Evolutionary conservation across 2,797 vertebrate genomes (phyloP), one percentile per base, ranked within the genome.

Genomic region (Sebastolobus altivelis): DNA sequence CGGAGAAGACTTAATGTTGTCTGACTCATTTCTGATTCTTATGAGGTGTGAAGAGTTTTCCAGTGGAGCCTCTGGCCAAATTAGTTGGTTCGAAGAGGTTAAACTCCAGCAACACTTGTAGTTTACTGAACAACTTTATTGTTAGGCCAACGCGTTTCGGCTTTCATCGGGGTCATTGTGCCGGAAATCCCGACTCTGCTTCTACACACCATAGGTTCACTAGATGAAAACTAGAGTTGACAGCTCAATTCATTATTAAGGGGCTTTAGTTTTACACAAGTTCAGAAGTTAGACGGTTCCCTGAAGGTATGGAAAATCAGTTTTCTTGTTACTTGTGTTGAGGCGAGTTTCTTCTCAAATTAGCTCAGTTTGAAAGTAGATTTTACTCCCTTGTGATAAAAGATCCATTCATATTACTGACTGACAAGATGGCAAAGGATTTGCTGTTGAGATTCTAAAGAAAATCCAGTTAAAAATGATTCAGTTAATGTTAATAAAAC

Each of bases 1-100:
- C 62, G 59, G 58, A 52, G 35, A 25, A 13, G 73, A 40, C 43
- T 65, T 79, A 46, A 82, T 70, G 49, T 25, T 65, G 52, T 81
- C 40, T 77, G 79, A 76, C 72, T 72, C n/a, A 66, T 12, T 40
- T 25, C 6, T 13, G 43, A 52, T 75, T 80, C 72, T 84, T 86
- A 87, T 82, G 73, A 81, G 61, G 79, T 83, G 73, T 76, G 55
- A 81, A 58, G 75, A 83, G 80, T 83, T 72, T 35, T 71, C 49
- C 20, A 69, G 81, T 38, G 25, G 43, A 63, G 72, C 67, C 18
- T 81, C 49, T 43, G 18, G 75, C 27, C 27, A 73, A 72, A 82
- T 56, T 63, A 72, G 37, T 37, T 49, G 11, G 46, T 54, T 71
- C 49, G 38, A 49, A 35, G 46, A 52, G 29, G 46, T 22, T n/a